phyloP scores from a whole-genome alignment of 2,888 invertebrate genomes.

The Horisme vitalbata region DNA sequence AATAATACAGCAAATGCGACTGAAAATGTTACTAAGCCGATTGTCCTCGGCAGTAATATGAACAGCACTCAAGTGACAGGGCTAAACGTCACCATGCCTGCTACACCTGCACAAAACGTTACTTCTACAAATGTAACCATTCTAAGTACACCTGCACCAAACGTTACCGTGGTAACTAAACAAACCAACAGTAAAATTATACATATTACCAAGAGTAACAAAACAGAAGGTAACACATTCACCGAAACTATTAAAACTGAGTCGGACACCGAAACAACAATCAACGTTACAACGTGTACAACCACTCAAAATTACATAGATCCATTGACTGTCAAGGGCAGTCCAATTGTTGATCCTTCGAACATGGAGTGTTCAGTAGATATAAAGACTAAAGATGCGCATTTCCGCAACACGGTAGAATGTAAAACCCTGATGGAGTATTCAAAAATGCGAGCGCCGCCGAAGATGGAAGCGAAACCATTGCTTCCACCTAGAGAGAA shows the following conservation, averaged over 20 bases:
- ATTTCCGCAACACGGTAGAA: slow-evolving; percentile 53
- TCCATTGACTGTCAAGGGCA: slow-evolving; percentile 58
- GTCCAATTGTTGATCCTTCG: slow-evolving; percentile 45
- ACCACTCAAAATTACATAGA: slow-evolving; percentile 47
- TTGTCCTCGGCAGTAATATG: no score
- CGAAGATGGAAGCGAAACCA: slow-evolving; percentile 42
- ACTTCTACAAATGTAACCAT: slow-evolving; percentile 6
- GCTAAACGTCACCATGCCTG: no score
- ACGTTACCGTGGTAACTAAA: background rate
- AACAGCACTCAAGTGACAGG: no score
- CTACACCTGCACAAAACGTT: no score
- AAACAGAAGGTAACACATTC: slow-evolving; percentile 16
- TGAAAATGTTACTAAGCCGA: no score
- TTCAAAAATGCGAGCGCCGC: slow-evolving; percentile 62
- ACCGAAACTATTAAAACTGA: slow-evolving; percentile 5
- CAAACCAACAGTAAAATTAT: background rate
- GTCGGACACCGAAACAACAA: slow-evolving; percentile 35
- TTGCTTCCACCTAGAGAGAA: slow-evolving; percentile 56
- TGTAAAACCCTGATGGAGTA: slow-evolving; percentile 59
- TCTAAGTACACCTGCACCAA: background rate
- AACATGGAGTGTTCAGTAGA: slow-evolving; percentile 63
- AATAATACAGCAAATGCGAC: no score
- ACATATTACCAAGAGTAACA: background rate
- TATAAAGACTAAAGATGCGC: slow-evolving; percentile 52
- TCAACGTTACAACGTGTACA: slow-evolving; percentile 49